phyloP scores from a whole-genome alignment of 2,113 vertebrate genomes.

The Picathartes gymnocephalus region DNA sequence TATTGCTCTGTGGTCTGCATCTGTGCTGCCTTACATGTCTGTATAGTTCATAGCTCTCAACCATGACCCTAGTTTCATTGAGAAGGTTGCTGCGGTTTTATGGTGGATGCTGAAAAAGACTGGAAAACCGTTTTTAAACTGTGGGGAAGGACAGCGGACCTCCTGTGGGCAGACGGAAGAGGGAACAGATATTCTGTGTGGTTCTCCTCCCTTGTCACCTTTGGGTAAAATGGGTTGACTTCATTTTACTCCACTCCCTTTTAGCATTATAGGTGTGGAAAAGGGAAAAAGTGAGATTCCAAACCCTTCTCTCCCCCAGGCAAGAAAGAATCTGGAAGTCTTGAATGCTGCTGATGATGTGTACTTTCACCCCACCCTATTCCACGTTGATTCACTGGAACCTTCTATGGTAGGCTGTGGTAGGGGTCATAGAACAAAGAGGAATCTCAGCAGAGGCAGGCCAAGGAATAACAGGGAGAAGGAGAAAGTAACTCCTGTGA shows the following conservation, averaged over 20 bases:
- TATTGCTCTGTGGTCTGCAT: neutral
- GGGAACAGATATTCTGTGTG: neutral
- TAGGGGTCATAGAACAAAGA: neutral
- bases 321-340: neutral
- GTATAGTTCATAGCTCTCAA: neutral
- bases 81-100: neutral
- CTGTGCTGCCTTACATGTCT: neutral
- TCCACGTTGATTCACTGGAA: neutral
- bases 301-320: neutral
- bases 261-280: neutral
- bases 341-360: neutral
- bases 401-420: accelerated
- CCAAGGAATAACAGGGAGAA: neutral
- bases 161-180: neutral
- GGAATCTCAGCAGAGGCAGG: neutral
- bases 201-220: neutral
- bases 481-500: neutral
- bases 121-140: neutral
- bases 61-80: neutral
- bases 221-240: neutral
- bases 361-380: neutral
- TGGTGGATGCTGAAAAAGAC: neutral
- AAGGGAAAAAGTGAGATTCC: neutral
- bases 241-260: neutral
- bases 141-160: neutral